These are phyloP conservation scores for Poecilia picta DNA, from an alignment of 2,797 vertebrate genomes.

Conservation along the genomic window DNA sequence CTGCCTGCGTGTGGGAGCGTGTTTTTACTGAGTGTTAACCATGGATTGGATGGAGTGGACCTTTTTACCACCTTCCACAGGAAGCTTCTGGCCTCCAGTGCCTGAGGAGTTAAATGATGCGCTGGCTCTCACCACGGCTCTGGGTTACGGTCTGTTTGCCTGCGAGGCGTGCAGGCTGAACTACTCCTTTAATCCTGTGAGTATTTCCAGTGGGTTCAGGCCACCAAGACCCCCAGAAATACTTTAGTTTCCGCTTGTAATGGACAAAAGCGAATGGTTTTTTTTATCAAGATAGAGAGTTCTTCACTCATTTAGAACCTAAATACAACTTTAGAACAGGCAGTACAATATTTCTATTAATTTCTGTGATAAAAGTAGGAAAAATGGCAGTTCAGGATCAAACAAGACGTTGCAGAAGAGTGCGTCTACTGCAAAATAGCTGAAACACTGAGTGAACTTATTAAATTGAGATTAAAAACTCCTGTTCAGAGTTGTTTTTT, in stretches of 20 bases:
- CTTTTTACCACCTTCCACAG: slow-evolving; percentile 21
- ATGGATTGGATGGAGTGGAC: slow-evolving; percentile 69
- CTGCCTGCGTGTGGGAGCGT: slow-evolving; percentile 12
- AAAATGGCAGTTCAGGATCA: background rate
- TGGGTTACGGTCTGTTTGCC: slow-evolving; percentile 69
- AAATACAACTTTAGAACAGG: background rate
- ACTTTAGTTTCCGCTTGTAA: background rate
- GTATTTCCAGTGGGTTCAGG: slow-evolving; percentile 39
- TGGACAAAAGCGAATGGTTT: background rate
- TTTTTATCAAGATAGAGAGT: background rate
- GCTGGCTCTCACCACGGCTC: slow-evolving; percentile 65
- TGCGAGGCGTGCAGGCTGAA: slow-evolving; percentile 68
- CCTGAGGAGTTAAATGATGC: slow-evolving; percentile 55
- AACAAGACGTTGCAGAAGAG: background rate
- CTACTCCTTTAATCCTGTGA: slow-evolving; percentile 67
- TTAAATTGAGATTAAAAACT: too few species aligned
- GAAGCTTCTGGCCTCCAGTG: slow-evolving; percentile 24
- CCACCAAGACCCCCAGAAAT: background rate
- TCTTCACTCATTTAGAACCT: background rate
- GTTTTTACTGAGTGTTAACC: slow-evolving; percentile 24
- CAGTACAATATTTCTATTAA: background rate
- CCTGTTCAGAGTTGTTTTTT: too few species aligned
- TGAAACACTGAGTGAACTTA: too few species aligned
- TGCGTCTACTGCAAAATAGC: too few species aligned
- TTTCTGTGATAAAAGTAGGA: too few species aligned